Evolutionary conservation across 2,113 vertebrate genomes (phyloP), one percentile per base, ranked within the genome.

Genomic region (Polypterus bichir): DNA sequence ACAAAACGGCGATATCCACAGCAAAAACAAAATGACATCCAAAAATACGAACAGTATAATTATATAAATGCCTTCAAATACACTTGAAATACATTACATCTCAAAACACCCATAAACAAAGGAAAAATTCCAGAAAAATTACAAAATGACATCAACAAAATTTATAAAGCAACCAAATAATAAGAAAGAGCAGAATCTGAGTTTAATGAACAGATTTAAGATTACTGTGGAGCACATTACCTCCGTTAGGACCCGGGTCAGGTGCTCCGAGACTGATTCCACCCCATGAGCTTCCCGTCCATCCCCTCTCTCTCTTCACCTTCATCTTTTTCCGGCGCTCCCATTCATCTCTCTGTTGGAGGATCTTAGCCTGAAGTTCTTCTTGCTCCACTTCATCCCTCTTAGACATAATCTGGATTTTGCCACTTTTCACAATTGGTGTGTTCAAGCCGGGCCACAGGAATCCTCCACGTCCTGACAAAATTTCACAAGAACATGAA

Each of bases 381-480:
- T 86, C 76, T 68, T 83, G 89, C 61, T 93, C 86, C 5, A 79
- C 78, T 47, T 84, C 79, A 27, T 79, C 81, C 9, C 95, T 70
- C 0, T 79, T 85, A 47, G 65, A 46, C 51, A 95, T 70, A 49
- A 46, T 10, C 77, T 86, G 89, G 7, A 85, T 0, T 1, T 1
- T 54, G 7, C 90, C 89, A 7, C 74, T 76, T 70, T 71, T 87
- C 52, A 83, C 0, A 9, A 98, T n/a, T 0, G 90, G 86, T 44
- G 66, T 3, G 60, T 97, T 98, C 46, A 98, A 81, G 6, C 95
- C 95, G 6, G 93, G 95, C 96, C 96, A 99, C 51, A 99, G 84
- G 67, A 86, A 91, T 47, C 95, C 94, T 9, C 68, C 88, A 3
- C 66, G 86, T 54, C 94, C 96, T 98, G 68, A 44, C 9, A 74